Evolutionary conservation across 2,797 vertebrate genomes (phyloP).

Genomic region (Todus mexicanus): DNA sequence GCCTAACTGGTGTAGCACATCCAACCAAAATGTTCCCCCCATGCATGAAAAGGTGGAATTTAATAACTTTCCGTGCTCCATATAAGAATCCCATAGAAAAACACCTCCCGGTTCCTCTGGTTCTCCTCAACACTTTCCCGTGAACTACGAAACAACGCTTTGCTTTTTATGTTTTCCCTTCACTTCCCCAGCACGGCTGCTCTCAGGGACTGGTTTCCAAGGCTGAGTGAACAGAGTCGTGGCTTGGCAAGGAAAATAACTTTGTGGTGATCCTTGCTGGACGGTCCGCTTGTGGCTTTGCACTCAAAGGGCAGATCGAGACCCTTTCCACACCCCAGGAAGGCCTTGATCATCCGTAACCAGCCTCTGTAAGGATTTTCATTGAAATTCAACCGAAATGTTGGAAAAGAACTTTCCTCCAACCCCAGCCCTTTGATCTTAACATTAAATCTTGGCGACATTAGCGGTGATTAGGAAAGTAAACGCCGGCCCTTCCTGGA

Average conservation of each 20-base stretch:
- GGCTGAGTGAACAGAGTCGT: not conserved
- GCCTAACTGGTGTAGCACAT: not conserved
- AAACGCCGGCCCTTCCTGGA: not conserved
- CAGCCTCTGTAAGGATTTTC: not conserved
- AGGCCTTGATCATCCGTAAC: not conserved
- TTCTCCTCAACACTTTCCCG: not conserved
- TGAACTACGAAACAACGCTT: not conserved
- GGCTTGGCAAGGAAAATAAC: not conserved
- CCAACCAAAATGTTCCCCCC: not conserved
- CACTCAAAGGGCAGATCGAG: not conserved
- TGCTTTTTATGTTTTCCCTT: not conserved
- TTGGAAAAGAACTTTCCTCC: not conserved
- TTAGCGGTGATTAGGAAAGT: not conserved
- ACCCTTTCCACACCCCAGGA: not conserved
- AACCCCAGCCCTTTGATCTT: not conserved
- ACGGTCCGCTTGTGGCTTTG: not conserved
- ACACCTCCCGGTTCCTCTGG: rapidly evolving
- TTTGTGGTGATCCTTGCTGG: not conserved
- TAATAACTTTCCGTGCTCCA: not conserved
- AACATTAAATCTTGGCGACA: not conserved
- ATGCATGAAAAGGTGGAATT: not conserved
- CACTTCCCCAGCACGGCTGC: not conserved
- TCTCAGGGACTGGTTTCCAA: not conserved
- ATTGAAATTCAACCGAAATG: not conserved
- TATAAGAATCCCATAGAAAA: not conserved